Evolutionary conservation across 1,140 invertebrate genomes (phyloP).

Genomic region (Polyergus mexicanus): DNA sequence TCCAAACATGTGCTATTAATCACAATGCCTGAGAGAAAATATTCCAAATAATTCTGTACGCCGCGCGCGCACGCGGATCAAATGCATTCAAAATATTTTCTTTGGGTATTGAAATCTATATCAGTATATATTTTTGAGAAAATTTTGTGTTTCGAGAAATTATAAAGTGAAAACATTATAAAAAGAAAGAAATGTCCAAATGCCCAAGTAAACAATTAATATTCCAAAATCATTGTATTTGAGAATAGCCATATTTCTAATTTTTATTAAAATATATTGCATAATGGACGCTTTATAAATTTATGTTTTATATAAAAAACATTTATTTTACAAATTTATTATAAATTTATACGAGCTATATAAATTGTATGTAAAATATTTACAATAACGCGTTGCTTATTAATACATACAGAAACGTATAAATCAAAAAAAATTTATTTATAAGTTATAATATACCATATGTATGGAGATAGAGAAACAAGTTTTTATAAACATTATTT

Average conservation of each 20-base stretch:
- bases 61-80: background rate
- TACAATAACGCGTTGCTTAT: constrained; percentile 19
- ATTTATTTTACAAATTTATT: constrained; percentile 21
- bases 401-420: constrained; percentile 11
- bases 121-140: constrained; percentile 35
- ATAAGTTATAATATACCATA: background rate
- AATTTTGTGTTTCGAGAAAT: background rate
- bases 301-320: constrained; percentile 21
- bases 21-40: background rate
- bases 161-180: constrained; percentile 4
- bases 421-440: constrained; percentile 33
- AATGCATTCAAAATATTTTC: constrained; percentile 1
- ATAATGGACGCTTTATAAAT: constrained; percentile 15
- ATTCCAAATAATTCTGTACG: constrained; percentile 19
- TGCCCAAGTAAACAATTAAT: background rate
- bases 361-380: constrained; percentile 2
- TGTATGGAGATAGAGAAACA: constrained; percentile 1
- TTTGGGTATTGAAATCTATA: constrained; percentile 23
- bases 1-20: background rate
- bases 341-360: constrained; percentile 32
- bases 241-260: constrained; percentile 23
- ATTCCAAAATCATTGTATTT: constrained; percentile 19
- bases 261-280: constrained; percentile 49
- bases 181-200: background rate
- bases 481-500: constrained; percentile 41